Conservation (phyloP, 2,797 vertebrate genomes). For the Lateolabrax maculatus region DNA sequence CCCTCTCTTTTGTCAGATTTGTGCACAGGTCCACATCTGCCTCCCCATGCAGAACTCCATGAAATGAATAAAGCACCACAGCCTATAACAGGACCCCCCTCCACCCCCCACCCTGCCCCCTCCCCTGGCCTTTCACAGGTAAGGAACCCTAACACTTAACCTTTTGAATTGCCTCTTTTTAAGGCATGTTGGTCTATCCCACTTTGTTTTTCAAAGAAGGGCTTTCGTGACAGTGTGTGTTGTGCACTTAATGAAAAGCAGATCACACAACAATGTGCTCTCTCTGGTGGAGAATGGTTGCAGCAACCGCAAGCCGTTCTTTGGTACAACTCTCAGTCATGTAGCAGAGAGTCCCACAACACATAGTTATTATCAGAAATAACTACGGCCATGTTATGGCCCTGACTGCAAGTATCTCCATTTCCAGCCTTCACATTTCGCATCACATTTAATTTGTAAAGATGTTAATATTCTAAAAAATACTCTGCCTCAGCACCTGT, state of each 20-base stretch:
- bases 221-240: background rate
- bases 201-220: background rate
- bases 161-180: background rate
- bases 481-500: background rate
- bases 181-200: background rate
- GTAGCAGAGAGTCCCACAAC: background rate
- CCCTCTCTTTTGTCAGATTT: conserved; percentile 59
- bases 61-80: conserved; percentile 99
- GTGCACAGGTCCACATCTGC: conserved; percentile 87
- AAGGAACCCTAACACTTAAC: conserved; percentile 47
- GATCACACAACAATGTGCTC: conserved; percentile 24
- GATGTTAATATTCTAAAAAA: background rate
- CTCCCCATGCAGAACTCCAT: conserved; percentile 95
- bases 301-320: background rate
- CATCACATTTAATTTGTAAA: no score
- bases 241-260: conserved; percentile 40
- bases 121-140: conserved; percentile 98
- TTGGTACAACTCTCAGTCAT: background rate
- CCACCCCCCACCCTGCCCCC: conserved; percentile 93
- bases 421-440: background rate
- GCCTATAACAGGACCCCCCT: conserved; percentile 94
- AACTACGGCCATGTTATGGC: background rate
- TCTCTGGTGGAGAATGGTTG: conserved; percentile 10
- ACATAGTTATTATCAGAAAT: background rate
- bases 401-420: background rate